phyloP scores from a whole-genome alignment of 2,113 vertebrate species.

The Bolborhynchus lineola region DNA sequence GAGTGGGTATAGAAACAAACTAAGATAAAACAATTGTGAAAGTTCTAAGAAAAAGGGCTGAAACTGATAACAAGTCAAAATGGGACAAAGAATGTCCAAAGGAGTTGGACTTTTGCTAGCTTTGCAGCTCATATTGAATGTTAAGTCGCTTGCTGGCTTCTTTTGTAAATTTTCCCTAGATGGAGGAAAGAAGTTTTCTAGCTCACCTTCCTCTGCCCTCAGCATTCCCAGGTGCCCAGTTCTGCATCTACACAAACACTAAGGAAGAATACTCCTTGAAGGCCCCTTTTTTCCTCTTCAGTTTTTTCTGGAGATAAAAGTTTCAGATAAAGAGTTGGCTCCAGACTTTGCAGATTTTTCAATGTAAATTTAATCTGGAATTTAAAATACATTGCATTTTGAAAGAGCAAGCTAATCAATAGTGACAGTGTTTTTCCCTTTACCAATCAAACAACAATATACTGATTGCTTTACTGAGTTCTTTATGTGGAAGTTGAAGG shows the following conservation, averaged over 20 bases:
- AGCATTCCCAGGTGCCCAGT: neutral
- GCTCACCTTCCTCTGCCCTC: neutral
- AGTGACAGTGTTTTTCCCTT: neutral
- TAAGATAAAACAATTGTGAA: neutral
- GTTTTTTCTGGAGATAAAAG: neutral
- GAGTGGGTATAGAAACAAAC: neutral
- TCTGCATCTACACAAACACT: neutral
- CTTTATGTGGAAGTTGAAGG: neutral
- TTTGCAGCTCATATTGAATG: neutral
- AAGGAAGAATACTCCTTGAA: fast-evolving
- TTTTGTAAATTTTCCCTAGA: neutral
- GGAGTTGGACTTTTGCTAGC: neutral
- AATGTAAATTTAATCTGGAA: neutral
- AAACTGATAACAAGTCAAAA: neutral
- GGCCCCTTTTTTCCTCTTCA: neutral
- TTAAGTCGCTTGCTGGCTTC: neutral
- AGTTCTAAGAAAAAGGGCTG: neutral
- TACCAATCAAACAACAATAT: neutral
- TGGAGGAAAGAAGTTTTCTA: neutral
- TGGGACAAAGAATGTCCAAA: neutral
- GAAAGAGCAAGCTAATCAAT: neutral
- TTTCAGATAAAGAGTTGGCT: neutral
- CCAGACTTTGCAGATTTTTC: neutral
- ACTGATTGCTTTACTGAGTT: neutral
- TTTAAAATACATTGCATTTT: neutral